Percentiles rank a stretch among this genome's conserved stretches.
Evolutionary conservation across 2,888 invertebrate species (phyloP).

Genomic region (Thera britannica): DNA sequence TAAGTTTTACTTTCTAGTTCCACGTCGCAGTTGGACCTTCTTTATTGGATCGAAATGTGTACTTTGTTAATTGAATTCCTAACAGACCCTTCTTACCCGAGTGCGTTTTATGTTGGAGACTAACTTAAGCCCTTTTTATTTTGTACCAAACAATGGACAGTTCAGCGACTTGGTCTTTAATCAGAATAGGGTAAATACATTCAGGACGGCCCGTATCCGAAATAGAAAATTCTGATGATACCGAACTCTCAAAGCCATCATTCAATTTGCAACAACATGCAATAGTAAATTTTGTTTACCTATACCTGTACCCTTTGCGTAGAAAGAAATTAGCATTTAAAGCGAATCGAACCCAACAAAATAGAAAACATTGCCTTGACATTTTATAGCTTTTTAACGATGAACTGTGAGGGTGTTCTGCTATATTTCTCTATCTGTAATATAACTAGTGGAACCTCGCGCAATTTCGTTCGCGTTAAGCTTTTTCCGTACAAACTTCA

Average conservation of each 20-base stretch:
- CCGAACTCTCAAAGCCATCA: neutral
- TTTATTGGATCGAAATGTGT: neutral
- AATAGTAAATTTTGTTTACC: neutral
- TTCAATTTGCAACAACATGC: neutral
- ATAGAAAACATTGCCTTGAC: constrained; percentile 5
- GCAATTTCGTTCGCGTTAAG: too few relatives aligned
- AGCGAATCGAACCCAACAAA: neutral
- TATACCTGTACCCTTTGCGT: neutral
- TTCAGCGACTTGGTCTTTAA: neutral
- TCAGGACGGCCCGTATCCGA: neutral
- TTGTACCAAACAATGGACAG: neutral
- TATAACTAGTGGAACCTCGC: too few relatives aligned
- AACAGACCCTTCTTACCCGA: neutral
- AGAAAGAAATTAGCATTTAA: constrained; percentile 3
- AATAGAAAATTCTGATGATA: neutral
- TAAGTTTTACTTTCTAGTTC: too few relatives aligned
- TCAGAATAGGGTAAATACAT: neutral
- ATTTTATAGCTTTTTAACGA: neutral
- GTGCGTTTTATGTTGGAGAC: neutral
- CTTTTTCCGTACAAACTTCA: too few relatives aligned
- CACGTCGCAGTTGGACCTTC: neutral
- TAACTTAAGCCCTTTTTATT: neutral
- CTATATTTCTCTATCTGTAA: too few relatives aligned
- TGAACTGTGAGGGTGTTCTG: too few relatives aligned
- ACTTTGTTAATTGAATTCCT: neutral